phyloP scores from a whole-genome alignment of 2,888 invertebrate species.

The Alloplasta piceator region DNA sequence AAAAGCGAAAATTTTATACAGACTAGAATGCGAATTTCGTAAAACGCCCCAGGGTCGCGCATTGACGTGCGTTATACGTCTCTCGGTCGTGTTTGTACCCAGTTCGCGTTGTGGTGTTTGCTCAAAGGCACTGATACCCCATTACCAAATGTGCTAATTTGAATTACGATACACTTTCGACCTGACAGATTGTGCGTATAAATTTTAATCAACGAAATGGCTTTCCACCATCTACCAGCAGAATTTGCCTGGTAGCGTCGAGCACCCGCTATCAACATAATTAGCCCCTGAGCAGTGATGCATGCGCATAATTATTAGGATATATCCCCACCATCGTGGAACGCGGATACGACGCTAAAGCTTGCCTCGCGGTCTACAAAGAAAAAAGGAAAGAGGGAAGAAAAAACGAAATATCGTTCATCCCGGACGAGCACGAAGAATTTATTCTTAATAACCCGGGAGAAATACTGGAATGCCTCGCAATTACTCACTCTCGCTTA shows the following conservation, averaged over 20 bases:
- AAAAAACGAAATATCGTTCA: background rate
- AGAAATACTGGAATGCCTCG: constrained; percentile 17
- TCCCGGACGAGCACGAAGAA: constrained; percentile 34
- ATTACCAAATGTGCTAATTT: constrained; percentile 74
- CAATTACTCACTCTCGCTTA: constrained; percentile 41
- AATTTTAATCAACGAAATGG: constrained; percentile 78
- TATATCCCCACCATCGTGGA: constrained; percentile 68
- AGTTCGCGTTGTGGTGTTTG: background rate
- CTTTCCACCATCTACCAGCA: constrained; percentile 58
- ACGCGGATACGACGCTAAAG: constrained; percentile 66
- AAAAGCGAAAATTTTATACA: constrained; percentile 7
- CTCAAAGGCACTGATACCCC: constrained; percentile 61
- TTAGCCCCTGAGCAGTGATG: constrained; percentile 77
- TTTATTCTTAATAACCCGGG: constrained; percentile 48
- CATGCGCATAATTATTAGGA: constrained; percentile 78
- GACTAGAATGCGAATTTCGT: background rate
- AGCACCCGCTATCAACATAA: constrained; percentile 76
- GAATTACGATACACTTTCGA: constrained; percentile 72
- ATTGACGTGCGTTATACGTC: constrained; percentile 29
- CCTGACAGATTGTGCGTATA: constrained; percentile 72
- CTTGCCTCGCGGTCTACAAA: constrained; percentile 35
- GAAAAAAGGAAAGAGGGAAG: background rate
- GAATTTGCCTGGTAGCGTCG: constrained; percentile 74
- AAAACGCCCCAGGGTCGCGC: background rate
- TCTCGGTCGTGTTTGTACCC: constrained; percentile 3